A percentile compares a stretch with the other conserved stretches of the same genome.
Conservation (phyloP, 2,797 vertebrate species). For the Acanthornis magna region DNA sequence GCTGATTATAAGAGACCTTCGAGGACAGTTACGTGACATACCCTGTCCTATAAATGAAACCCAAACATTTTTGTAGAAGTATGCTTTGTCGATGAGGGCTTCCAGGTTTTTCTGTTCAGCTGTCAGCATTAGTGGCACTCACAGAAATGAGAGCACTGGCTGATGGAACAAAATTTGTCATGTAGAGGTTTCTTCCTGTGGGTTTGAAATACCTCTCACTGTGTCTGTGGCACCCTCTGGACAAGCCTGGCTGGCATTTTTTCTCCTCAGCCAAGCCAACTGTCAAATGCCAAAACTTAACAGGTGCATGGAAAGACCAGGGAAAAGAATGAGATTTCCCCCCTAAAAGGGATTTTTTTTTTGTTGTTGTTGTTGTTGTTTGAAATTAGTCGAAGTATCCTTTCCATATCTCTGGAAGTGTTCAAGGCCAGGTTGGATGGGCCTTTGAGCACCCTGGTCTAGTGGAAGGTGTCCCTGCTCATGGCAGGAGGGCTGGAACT, state of each 20-base stretch:
- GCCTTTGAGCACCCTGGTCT: neutral
- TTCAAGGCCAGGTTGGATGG: neutral
- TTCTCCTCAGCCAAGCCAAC: neutral
- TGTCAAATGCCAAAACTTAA: neutral
- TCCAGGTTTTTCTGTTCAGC: neutral
- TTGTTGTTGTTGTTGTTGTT: neutral
- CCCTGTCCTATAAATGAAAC: neutral
- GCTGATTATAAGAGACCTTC: neutral
- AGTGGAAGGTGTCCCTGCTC: neutral
- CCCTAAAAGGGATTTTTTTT: rapidly evolving
- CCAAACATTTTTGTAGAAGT: neutral
- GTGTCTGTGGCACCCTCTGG: neutral
- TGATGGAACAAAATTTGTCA: neutral
- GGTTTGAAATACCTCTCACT: neutral
- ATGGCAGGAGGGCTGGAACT: neutral
- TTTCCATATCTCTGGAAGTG: neutral
- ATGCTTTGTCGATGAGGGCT: neutral
- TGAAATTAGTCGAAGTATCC: neutral
- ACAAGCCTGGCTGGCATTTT: neutral
- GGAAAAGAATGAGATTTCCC: neutral
- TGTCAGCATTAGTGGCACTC: neutral
- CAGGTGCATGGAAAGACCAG: neutral
- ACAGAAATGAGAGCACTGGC: neutral
- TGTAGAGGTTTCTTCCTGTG: neutral
- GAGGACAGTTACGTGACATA: neutral